phyloP scores from a whole-genome alignment of 2,888 invertebrate species.

The Ectemnius continuus region DNA sequence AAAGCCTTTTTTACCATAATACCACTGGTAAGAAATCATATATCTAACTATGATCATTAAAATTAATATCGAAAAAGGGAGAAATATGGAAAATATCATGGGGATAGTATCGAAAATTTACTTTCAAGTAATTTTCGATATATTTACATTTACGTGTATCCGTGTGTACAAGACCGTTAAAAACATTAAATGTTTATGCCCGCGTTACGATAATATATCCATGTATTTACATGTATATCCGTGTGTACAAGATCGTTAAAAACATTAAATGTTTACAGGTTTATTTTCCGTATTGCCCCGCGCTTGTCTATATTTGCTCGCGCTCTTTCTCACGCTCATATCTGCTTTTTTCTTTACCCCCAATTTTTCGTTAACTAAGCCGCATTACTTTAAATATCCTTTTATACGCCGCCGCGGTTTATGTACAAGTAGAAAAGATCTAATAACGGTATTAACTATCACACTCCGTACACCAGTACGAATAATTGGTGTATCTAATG shows the following conservation, averaged over 20 bases:
- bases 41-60: neutral
- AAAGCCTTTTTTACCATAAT: too few species aligned
- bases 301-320: conserved; percentile 47
- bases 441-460: conserved; percentile 65
- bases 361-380: conserved; percentile 17
- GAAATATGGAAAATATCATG: conserved; percentile 45
- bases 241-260: conserved; percentile 76
- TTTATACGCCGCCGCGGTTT: conserved; percentile 61
- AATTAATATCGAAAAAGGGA: conserved; percentile 11
- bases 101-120: conserved; percentile 47
- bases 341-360: conserved; percentile 17
- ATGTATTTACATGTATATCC: conserved; percentile 75
- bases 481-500: conserved; percentile 61
- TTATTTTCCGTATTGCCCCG: conserved; percentile 60
- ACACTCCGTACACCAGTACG: conserved; percentile 58
- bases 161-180: conserved; percentile 77
- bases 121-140: conserved; percentile 73
- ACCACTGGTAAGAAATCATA: too few species aligned
- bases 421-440: conserved; percentile 72
- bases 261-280: conserved; percentile 76
- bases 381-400: conserved; percentile 57
- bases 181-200: conserved; percentile 77
- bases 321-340: conserved; percentile 27
- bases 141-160: conserved; percentile 76
- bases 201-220: conserved; percentile 73